A percentile compares a stretch with the other conserved stretches of the same genome.
These are phyloP conservation scores for Pituophis catenifer DNA, from an alignment of 2,113 vertebrate genomes.

Conservation along the genomic window DNA sequence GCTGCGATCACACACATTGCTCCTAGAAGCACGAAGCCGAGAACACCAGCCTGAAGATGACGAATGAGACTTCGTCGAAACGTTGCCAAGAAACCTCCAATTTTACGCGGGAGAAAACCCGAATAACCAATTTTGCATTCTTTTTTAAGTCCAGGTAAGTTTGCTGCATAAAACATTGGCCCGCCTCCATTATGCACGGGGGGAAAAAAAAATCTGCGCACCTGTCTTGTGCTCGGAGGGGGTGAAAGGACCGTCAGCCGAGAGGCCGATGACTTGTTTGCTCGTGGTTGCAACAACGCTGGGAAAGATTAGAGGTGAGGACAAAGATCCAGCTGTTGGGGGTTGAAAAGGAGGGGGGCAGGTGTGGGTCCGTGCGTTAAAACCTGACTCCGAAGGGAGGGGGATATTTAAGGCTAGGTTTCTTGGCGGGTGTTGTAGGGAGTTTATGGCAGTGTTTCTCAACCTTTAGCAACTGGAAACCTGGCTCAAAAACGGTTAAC, in stretches of 20 bases:
- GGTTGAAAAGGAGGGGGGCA: too few species aligned
- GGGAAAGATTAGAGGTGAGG: not conserved
- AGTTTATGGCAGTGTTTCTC: too few species aligned
- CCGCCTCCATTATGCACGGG: accelerated
- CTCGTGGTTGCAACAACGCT: not conserved
- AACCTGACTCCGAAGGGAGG: not conserved
- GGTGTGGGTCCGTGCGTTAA: not conserved
- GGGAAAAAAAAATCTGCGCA: too few species aligned
- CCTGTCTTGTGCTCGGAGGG: not conserved
- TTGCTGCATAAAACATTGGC: not conserved
- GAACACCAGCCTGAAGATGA: too few species aligned
- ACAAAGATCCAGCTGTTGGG: not conserved
- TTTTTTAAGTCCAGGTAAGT: not conserved
- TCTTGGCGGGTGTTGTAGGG: not conserved
- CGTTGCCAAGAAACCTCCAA: too few species aligned
- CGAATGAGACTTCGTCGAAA: too few species aligned
- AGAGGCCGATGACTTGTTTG: not conserved
- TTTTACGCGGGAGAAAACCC: too few species aligned
- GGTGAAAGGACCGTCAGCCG: not conserved
- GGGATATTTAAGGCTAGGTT: not conserved
- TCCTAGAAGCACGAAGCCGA: too few species aligned
- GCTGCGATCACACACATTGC: too few species aligned
- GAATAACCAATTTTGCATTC: not conserved
- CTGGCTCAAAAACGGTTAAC: too few species aligned
- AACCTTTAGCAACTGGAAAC: too few species aligned